These are phyloP conservation scores for Patella vulgata DNA, from an alignment of 1,140 invertebrate genomes.

Conservation along the genomic window DNA sequence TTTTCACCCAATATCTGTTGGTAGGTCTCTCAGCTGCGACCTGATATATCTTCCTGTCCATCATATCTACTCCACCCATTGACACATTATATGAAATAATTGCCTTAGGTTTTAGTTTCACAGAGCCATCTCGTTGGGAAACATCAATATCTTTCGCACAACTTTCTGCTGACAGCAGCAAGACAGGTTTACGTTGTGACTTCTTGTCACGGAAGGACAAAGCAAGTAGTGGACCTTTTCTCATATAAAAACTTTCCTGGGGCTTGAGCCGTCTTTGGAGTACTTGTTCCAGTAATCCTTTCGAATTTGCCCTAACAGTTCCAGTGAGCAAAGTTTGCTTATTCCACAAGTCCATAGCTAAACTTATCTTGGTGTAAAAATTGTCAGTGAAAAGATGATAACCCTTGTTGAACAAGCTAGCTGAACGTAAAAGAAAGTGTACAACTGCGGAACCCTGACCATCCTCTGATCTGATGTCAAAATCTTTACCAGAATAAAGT, in stretches of 20 bases:
- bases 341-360: conserved; percentile 3
- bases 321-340: conserved; percentile 14
- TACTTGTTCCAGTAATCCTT: not conserved
- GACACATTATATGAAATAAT: conserved; percentile 18
- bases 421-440: conserved; percentile 10
- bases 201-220: conserved; percentile 14
- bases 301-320: conserved; percentile 13
- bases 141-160: not conserved
- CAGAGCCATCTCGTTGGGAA: no score
- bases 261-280: no score
- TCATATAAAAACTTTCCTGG: not conserved
- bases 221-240: conserved; percentile 5
- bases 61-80: conserved; percentile 19
- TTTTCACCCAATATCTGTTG: conserved; percentile 14
- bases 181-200: conserved; percentile 10
- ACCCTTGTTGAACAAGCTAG: conserved; percentile 22
- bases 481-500: conserved; percentile 24
- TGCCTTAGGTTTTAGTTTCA: conserved; percentile 6
- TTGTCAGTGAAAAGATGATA: conserved; percentile 30
- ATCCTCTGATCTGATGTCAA: conserved; percentile 12
- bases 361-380: conserved; percentile 20
- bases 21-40: conserved; percentile 6
- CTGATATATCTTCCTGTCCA: conserved; percentile 17
- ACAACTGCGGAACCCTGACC: conserved; percentile 21
- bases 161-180: conserved; percentile 6